Conservation (phyloP, 1,140 invertebrate species). For the Calliopsis andreniformis region DNA sequence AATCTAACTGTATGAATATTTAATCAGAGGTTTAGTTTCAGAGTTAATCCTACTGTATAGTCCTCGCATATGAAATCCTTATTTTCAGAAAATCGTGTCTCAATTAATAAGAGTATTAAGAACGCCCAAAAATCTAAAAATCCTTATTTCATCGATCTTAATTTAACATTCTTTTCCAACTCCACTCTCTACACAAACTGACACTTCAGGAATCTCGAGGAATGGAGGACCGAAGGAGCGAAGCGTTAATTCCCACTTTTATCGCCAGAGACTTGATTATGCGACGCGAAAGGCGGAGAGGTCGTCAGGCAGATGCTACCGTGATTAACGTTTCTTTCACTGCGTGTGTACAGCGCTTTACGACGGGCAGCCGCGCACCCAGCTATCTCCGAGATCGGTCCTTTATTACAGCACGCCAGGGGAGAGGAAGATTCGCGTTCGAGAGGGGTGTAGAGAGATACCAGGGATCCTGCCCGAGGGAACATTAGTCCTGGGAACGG, state of each 20-base stretch:
- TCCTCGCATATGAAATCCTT: too few species aligned
- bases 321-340: constrained; percentile 70
- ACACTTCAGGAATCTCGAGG: not conserved
- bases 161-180: too few species aligned
- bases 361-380: constrained; percentile 31
- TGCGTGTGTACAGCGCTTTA: constrained; percentile 65
- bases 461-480: constrained; percentile 59
- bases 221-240: not conserved
- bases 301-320: constrained; percentile 46
- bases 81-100: too few species aligned
- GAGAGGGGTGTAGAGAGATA: constrained; percentile 50
- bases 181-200: too few species aligned
- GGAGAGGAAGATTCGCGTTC: constrained; percentile 5
- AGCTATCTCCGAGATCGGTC: constrained; percentile 63
- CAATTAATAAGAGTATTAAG: too few species aligned
- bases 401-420: constrained; percentile 61
- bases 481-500: constrained; percentile 69
- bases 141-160: too few species aligned
- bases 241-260: constrained; percentile 53
- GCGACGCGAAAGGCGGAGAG: constrained; percentile 49
- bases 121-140: too few species aligned
- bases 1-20: too few species aligned
- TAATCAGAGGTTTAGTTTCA: too few species aligned
- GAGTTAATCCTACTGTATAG: too few species aligned
- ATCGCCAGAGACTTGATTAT: constrained; percentile 50